Evolutionary conservation across 1,140 invertebrate species (phyloP).

Genomic region (Andrena cerasifolii): DNA sequence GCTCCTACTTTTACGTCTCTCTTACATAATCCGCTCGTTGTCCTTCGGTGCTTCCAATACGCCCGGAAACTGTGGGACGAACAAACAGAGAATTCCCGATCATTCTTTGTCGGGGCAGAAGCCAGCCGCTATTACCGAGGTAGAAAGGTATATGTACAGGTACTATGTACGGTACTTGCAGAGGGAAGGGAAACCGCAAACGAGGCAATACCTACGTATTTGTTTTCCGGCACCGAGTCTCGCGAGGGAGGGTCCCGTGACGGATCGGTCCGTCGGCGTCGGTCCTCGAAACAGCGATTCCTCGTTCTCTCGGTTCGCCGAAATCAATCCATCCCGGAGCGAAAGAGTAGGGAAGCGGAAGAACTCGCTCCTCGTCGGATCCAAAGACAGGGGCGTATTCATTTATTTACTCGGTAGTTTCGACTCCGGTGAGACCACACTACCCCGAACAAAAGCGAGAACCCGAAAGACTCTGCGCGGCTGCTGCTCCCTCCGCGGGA

Average conservation of each 20-base stretch:
- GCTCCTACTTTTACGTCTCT: neutral
- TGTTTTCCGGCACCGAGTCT: neutral
- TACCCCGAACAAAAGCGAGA: conserved; percentile 32
- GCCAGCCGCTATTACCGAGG: neutral
- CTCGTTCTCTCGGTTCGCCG: neutral
- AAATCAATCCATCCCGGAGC: neutral
- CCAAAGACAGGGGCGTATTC: conserved; percentile 35
- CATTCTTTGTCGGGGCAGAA: neutral
- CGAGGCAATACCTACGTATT: neutral
- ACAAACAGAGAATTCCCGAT: neutral
- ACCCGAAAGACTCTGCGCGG: conserved; percentile 37
- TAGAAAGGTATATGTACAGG: no score
- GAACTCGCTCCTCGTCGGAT: conserved; percentile 26
- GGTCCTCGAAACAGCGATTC: conserved; percentile 7
- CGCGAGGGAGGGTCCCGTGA: neutral
- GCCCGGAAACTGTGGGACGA: neutral
- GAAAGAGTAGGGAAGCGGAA: conserved; percentile 3
- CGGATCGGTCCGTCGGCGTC: neutral
- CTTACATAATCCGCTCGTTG: neutral
- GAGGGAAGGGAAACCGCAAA: neutral
- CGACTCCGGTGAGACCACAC: conserved; percentile 21
- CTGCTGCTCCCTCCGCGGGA: conserved; percentile 1
- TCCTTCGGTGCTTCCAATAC: no score
- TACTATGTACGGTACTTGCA: neutral
- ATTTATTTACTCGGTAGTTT: conserved; percentile 50